A percentile compares a stretch with the other conserved stretches of the same genome.
Conservation (phyloP, 2,113 vertebrate genomes). For the Taurulus bubalis region DNA sequence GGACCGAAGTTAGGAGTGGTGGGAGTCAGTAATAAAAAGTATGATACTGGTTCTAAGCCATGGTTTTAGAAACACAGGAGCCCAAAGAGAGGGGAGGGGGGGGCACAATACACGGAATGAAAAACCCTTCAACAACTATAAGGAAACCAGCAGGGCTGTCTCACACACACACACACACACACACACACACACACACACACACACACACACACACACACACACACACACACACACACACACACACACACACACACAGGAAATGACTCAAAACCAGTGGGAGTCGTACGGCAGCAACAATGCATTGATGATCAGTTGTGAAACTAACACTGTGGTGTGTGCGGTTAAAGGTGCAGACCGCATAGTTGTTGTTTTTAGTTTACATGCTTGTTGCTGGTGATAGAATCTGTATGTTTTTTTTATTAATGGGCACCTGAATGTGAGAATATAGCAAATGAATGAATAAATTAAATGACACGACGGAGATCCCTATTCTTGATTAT, state of each 20-base stretch:
- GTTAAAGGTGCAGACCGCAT: not conserved
- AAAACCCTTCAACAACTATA: conserved; percentile 55
- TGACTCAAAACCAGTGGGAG: conserved; percentile 47
- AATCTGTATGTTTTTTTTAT: not conserved
- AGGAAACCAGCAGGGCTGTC: conserved; percentile 60
- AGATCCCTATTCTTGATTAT: not conserved
- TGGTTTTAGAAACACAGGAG: conserved; percentile 35
- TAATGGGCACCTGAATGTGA: not conserved
- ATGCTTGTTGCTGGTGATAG: not conserved
- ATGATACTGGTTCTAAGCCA: conserved; percentile 33
- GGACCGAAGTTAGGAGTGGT: conserved; percentile 10
- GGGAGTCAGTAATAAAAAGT: conserved; percentile 44
- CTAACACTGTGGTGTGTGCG: not conserved
- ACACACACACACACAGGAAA: conserved; percentile 55
- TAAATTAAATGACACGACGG: not conserved
- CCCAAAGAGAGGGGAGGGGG: conserved; percentile 34
- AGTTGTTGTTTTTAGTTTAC: not conserved
- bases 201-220: conserved; percentile 32
- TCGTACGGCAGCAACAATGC: conserved; percentile 10
- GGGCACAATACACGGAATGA: conserved; percentile 63
- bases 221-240: conserved; percentile 19
- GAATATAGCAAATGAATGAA: not conserved
- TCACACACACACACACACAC: not conserved
- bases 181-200: conserved; percentile 24
- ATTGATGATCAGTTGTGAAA: not conserved